A percentile compares a stretch with the other conserved stretches of the same genome.
Evolutionary conservation across 2,888 invertebrate genomes (phyloP).

Genomic region (Drosophila longiperda): DNA sequence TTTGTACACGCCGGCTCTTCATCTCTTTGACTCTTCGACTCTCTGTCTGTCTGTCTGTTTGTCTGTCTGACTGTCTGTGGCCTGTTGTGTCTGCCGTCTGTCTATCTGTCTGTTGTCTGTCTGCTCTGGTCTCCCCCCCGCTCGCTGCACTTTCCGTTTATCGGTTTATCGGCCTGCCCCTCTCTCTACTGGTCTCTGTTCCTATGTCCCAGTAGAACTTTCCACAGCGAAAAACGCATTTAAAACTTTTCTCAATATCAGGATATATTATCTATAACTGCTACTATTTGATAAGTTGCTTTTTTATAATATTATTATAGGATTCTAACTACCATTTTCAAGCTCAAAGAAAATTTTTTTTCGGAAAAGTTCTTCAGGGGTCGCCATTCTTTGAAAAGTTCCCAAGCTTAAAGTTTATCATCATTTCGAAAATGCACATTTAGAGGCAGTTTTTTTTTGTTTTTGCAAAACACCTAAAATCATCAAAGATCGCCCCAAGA

Average conservation of each 20-base stretch:
- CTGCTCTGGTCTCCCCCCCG: background rate
- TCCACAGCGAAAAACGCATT: background rate
- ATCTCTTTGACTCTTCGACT: constrained; percentile 20
- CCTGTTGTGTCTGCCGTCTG: constrained; percentile 8
- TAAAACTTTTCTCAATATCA: background rate
- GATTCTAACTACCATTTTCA: background rate
- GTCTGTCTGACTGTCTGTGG: constrained; percentile 17
- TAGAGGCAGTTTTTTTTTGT: background rate
- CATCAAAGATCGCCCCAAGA: constrained; percentile 36
- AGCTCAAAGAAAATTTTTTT: background rate
- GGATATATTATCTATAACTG: background rate
- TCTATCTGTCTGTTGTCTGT: constrained; percentile 22
- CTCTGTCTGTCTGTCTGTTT: constrained; percentile 12
- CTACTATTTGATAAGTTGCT: background rate
- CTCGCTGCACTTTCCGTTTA: constrained; percentile 7
- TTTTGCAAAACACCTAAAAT: constrained; percentile 40
- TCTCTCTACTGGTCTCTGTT: no score
- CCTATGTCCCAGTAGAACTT: constrained; percentile 7
- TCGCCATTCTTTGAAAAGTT: background rate
- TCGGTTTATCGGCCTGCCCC: constrained; percentile 11
- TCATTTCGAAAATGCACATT: constrained; percentile 25
- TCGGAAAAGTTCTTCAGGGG: background rate
- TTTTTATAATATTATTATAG: background rate
- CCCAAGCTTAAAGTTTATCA: constrained; percentile 4
- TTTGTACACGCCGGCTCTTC: constrained; percentile 65